Evolutionary conservation across 2,113 vertebrate species (phyloP).

Genomic region (Microtus ochrogaster): DNA sequence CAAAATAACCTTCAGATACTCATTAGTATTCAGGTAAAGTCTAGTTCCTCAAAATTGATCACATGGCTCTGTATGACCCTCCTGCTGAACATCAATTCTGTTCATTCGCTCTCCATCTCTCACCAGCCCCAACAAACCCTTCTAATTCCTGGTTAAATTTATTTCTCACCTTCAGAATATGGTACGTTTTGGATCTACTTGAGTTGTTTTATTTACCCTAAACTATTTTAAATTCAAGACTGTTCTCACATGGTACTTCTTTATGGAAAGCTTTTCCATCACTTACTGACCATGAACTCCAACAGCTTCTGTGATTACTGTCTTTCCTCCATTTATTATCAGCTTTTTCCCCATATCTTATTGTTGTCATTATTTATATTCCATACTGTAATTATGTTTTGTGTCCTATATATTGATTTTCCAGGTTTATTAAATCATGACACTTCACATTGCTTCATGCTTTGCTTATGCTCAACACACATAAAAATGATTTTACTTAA

Average conservation of each 20-base stretch:
- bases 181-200: background rate
- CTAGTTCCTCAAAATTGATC: background rate
- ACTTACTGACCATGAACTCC: background rate
- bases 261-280: background rate
- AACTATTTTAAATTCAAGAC: background rate
- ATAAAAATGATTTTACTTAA: background rate
- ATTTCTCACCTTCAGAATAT: background rate
- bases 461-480: background rate
- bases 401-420: background rate
- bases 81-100: background rate
- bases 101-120: background rate
- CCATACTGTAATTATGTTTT: background rate
- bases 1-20: background rate
- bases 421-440: background rate
- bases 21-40: background rate
- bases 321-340: background rate
- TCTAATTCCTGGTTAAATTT: background rate
- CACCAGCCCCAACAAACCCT: background rate
- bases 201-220: background rate
- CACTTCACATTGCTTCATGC: background rate
- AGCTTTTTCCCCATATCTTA: too few species aligned
- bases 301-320: background rate
- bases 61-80: rapidly evolving
- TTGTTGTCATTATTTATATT: background rate
- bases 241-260: background rate